Evolutionary conservation across 1,140 invertebrate genomes (phyloP), one percentile per base, ranked within the genome.

Genomic region (Gryon sp.): DNA sequence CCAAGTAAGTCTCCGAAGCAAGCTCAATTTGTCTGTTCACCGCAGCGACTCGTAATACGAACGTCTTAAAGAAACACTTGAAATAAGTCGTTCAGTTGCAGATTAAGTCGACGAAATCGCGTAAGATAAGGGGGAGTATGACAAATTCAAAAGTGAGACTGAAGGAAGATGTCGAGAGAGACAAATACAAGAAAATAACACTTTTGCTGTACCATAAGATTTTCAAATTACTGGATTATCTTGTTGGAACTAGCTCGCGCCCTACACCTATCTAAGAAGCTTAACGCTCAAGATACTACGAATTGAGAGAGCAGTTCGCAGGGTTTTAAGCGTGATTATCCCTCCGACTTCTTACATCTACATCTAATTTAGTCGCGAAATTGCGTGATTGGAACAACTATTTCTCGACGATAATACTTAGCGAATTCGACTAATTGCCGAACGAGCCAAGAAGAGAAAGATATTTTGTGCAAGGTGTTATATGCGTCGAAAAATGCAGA

Each of bases 191-290:
- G 62, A 62, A 55, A 59, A 53, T 65, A 46, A 52, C 62, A 53
- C 40, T 19, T 38, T 76, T 72, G 76, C 76, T 82, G 75, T 52
- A 62, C 62, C 74, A 40, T 52, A 57, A 80, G 81, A 85, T 85
- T 85, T 85, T 81, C 75, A 84, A 85, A 85, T 82, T 85, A 81
- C 79, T 66, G 74, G 83, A 84, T 84, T 80, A 84, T 80, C 81
- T 65, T 69, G 79, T 72, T 78, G 72, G 80, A 83, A 81, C 76
- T 83, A 75, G 81, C 76, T 82, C 70, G 75, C 60, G 75, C 26
- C 65, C 78, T 81, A 80, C 50, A 38, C 62, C 75, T 70, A 81
- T 82, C 76, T 79, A 79, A 83, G 69, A 20, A 77, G 79, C 81
- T 84, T 82, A 83, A 73, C 77, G 76, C 79, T 62, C 55, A 59